Conservation (phyloP, 1,140 invertebrate genomes). For the Sitobion miscanthi region DNA sequence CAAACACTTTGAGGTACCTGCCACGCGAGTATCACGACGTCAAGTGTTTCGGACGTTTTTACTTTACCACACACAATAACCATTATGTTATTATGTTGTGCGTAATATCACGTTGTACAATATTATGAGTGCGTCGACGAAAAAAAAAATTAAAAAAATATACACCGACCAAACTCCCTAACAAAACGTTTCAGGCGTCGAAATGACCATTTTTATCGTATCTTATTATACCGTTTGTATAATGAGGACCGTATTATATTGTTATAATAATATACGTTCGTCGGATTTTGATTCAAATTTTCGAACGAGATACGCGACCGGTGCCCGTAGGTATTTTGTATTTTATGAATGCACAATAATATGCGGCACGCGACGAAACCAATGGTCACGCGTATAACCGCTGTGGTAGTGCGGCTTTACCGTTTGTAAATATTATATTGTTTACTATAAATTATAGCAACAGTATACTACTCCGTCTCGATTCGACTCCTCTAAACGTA, state of each 20-base stretch:
- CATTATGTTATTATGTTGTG: neutral
- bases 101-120: neutral
- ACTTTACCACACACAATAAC: neutral
- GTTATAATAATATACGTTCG: neutral
- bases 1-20: neutral
- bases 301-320: neutral
- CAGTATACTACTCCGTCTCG: neutral
- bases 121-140: neutral
- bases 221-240: neutral
- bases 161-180: neutral
- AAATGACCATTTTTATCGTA: neutral
- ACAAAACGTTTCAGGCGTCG: neutral
- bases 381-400: neutral
- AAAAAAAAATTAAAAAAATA: neutral
- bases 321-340: neutral
- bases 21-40: neutral
- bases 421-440: conserved; percentile 4
- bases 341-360: neutral
- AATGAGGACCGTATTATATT: neutral
- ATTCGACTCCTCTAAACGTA: neutral
- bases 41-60: neutral
- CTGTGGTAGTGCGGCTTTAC: neutral
- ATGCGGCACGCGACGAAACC: neutral
- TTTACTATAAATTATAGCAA: too few relatives aligned
- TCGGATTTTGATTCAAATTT: neutral